A percentile compares a stretch with the other conserved stretches of the same genome.
phyloP scores from a whole-genome alignment of 30 jellyfish, hydroid and myxozoan genomes.

The Pseudorhiza aurosa region DNA sequence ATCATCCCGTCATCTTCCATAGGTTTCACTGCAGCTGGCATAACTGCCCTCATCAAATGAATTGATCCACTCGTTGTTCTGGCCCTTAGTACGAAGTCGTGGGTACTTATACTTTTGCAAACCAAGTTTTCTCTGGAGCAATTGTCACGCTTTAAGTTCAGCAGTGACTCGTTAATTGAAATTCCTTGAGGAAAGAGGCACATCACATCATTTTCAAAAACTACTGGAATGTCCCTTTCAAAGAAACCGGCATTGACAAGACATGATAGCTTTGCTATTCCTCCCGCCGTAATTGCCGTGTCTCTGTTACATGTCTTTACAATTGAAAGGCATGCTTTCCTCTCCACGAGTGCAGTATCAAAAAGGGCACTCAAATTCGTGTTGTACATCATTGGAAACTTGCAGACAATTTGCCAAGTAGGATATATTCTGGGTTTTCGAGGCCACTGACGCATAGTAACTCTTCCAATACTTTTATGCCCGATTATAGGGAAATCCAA shows the following conservation, averaged over 20 bases:
- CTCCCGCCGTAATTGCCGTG: constrained; percentile 4
- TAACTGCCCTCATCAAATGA: not conserved
- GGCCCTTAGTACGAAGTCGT: not conserved
- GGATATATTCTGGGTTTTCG: not conserved
- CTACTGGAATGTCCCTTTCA: constrained; percentile 9
- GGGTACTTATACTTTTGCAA: constrained; percentile 1
- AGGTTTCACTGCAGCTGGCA: not conserved
- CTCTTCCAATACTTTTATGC: not conserved
- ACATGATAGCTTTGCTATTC: constrained; percentile 1
- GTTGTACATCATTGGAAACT: not conserved
- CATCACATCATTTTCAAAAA: constrained; percentile 16
- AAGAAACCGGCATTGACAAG: constrained; percentile 17
- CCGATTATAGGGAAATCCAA: constrained; percentile 2
- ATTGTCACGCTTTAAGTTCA: not conserved
- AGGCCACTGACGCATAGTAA: not conserved
- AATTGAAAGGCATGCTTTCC: not conserved
- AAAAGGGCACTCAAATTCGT: not conserved
- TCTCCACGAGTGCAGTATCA: not conserved
- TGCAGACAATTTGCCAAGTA: not conserved
- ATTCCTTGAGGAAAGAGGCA: not conserved
- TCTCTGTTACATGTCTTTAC: constrained; percentile 25
- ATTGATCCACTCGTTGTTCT: not conserved
- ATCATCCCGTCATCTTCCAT: not conserved
- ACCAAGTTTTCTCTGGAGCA: not conserved
- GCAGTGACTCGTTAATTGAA: not conserved